Evolutionary conservation across 2,113 vertebrate genomes (phyloP).

Genomic region (Pelecanoides urinatrix): DNA sequence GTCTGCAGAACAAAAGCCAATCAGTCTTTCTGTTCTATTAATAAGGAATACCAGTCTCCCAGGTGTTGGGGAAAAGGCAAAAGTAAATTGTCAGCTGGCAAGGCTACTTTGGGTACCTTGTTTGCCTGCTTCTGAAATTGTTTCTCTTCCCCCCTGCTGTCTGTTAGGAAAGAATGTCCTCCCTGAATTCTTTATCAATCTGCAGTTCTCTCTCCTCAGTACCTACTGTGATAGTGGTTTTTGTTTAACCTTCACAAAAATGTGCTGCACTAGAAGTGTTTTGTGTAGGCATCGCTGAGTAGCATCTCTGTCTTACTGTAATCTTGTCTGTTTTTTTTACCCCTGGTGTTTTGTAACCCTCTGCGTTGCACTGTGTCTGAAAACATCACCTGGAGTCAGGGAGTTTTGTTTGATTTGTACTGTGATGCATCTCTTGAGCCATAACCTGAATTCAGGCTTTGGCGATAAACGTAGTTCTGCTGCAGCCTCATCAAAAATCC

Average conservation of each 20-base stretch:
- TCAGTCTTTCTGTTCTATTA: conserved; percentile 36
- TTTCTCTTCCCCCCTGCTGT: not conserved
- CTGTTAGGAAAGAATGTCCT: not conserved
- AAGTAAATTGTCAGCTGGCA: conserved; percentile 29
- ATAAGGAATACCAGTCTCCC: not conserved
- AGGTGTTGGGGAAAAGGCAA: conserved; percentile 6
- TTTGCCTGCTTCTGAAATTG: not conserved
- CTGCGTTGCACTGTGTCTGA: not conserved
- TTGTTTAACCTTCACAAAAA: conserved; percentile 42
- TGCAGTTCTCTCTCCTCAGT: not conserved
- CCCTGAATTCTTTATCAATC: not conserved
- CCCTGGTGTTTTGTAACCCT: not conserved
- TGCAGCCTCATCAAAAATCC: not conserved
- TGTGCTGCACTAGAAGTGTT: not conserved
- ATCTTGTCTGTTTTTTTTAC: not conserved
- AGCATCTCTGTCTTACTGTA: not conserved
- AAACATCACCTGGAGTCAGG: not conserved
- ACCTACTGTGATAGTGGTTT: not conserved
- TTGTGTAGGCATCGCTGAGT: not conserved
- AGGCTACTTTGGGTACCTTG: not conserved
- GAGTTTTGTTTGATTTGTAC: not conserved
- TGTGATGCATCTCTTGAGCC: not conserved
- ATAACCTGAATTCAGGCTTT: not conserved
- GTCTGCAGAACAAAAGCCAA: conserved; percentile 48
- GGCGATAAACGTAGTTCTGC: not conserved